Evolutionary conservation across 1,140 invertebrate genomes (phyloP).

Genomic region (Polypedilum pembai): DNA sequence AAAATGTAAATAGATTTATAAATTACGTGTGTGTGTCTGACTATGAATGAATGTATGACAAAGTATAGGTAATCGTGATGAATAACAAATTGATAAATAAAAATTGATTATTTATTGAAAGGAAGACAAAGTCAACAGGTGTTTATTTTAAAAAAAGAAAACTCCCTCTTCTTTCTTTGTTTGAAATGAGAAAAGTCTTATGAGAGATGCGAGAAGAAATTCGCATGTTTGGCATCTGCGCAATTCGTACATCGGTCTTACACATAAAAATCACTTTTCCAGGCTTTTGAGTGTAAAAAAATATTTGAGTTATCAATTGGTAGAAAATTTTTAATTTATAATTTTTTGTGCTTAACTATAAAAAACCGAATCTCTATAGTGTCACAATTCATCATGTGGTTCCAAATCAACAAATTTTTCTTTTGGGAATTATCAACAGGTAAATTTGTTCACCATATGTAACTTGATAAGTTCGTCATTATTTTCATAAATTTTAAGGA

Average conservation of each 20-base stretch:
- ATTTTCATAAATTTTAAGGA: neutral
- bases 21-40: no score
- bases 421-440: constrained; percentile 3
- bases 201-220: neutral
- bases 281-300: neutral
- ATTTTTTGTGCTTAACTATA: neutral
- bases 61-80: no score
- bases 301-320: neutral
- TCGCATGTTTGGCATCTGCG: neutral
- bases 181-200: no score
- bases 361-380: neutral
- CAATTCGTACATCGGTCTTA: neutral
- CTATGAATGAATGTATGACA: no score
- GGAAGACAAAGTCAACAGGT: no score
- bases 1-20: no score
- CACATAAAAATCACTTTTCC: neutral
- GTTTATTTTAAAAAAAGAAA: no score
- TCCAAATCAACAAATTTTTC: neutral
- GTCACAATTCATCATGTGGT: constrained; percentile 9
- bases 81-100: no score
- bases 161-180: no score
- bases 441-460: neutral
- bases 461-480: neutral
- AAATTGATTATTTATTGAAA: no score
- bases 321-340: neutral